Percentiles rank a stretch among this genome's conserved stretches.
These are phyloP conservation scores for Fissipunctia ypsillon DNA, from an alignment of 2,888 invertebrate species.

Conservation along the genomic window DNA sequence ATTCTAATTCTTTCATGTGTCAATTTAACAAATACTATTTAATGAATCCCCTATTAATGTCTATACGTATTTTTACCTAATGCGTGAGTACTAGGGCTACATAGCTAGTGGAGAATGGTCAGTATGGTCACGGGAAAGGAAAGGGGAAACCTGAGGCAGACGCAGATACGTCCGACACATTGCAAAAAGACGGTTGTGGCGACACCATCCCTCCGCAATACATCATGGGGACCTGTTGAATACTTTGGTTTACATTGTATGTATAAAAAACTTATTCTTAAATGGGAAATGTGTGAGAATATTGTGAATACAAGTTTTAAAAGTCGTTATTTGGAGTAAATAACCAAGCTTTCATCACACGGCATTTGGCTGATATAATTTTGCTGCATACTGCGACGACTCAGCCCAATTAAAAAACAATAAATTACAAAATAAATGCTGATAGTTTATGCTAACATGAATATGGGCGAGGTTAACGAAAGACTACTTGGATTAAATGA, in stretches of 20 bases:
- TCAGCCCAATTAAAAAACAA: slow-evolving; percentile 22
- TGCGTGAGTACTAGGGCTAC: slow-evolving; percentile 53
- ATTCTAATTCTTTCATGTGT: slow-evolving; percentile 54
- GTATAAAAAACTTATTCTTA: slow-evolving; percentile 2
- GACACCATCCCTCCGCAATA: slow-evolving; percentile 87
- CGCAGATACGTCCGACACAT: slow-evolving; percentile 86
- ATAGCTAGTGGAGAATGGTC: slow-evolving; percentile 37
- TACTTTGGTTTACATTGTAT: slow-evolving; percentile 33
- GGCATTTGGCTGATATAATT: slow-evolving; percentile 50
- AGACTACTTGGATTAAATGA: slow-evolving; percentile 18
- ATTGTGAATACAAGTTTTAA: background rate
- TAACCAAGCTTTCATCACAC: slow-evolving; percentile 42
- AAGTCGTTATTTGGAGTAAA: background rate
- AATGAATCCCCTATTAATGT: slow-evolving; percentile 26
- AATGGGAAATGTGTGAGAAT: slow-evolving; percentile 2
- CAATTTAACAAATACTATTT: slow-evolving; percentile 32
- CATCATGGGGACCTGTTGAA: slow-evolving; percentile 86
- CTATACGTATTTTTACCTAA: slow-evolving; percentile 18
- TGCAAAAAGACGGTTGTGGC: slow-evolving; percentile 88
- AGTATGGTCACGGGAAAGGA: slow-evolving; percentile 37
- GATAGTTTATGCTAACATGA: background rate
- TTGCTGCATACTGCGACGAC: slow-evolving; percentile 30
- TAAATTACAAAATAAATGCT: slow-evolving; percentile 1
- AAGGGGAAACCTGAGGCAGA: slow-evolving; percentile 83
- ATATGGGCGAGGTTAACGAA: slow-evolving; percentile 5